Evolutionary conservation across 2,888 invertebrate genomes (phyloP).

Genomic region (Pristionchus exspectatus): DNA sequence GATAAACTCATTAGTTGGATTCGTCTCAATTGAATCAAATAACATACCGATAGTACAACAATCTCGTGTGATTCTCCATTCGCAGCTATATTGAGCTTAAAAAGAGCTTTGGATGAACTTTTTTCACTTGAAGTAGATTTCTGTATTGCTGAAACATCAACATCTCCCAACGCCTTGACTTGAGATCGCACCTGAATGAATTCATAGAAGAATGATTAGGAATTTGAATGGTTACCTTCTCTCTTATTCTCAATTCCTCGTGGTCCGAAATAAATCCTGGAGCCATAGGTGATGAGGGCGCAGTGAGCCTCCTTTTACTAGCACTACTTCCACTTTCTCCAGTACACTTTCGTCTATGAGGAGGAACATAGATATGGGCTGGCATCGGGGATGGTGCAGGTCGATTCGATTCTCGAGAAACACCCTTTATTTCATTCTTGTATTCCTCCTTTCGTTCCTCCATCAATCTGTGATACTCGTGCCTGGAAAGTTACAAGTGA

Average conservation of each 20-base stretch:
- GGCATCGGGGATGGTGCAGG: constrained; percentile 5
- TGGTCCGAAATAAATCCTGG: constrained; percentile 53
- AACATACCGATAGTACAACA: constrained; percentile 57
- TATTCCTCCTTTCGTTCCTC: constrained; percentile 63
- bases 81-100: constrained; percentile 57
- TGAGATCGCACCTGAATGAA: constrained; percentile 51
- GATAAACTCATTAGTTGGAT: not conserved
- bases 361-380: constrained; percentile 61
- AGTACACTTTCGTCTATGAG: constrained; percentile 58
- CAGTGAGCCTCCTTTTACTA: not conserved
- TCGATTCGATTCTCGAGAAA: not conserved
- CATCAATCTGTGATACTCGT: constrained; percentile 67
- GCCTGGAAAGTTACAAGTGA: constrained; percentile 55
- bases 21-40: not conserved
- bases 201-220: too few species aligned
- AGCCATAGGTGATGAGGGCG: constrained; percentile 2
- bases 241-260: constrained; percentile 57
- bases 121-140: not conserved
- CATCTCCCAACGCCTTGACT: constrained; percentile 47
- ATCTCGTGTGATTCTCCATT: constrained; percentile 58
- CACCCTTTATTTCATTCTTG: constrained; percentile 47
- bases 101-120: constrained; percentile 51
- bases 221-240: constrained; percentile 53
- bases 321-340: constrained; percentile 3
- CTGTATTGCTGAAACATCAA: constrained; percentile 45